Evolutionary conservation across 2,888 invertebrate genomes (phyloP).

Genomic region (Tortricodes alternella): DNA sequence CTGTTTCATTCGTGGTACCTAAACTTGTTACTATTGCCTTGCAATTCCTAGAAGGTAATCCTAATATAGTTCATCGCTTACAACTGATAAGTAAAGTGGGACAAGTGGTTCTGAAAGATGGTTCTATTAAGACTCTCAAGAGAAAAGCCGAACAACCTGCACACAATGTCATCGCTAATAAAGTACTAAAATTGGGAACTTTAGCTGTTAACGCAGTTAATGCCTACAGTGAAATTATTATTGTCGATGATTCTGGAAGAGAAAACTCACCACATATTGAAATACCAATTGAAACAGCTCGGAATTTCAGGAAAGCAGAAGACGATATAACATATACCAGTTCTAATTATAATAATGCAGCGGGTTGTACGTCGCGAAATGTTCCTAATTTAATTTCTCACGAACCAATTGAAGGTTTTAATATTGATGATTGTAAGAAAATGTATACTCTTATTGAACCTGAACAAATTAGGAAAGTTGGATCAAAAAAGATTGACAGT

Average conservation of each 20-base stretch:
- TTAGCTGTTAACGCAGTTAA: constrained; percentile 8
- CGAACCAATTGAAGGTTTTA: neutral
- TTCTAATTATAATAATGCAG: too few species aligned
- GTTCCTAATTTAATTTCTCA: neutral
- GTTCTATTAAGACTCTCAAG: neutral
- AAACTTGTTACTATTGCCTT: constrained; percentile 31
- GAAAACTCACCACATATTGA: neutral
- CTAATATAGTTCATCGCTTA: constrained; percentile 4
- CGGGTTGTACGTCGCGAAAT: too few species aligned
- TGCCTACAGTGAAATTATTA: neutral
- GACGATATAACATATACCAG: too few species aligned
- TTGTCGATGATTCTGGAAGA: neutral
- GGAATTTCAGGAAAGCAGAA: neutral
- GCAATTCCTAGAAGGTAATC: constrained; percentile 36
- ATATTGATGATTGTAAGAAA: neutral
- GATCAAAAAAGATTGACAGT: neutral
- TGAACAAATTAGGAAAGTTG: neutral
- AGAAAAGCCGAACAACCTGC: neutral
- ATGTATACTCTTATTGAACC: neutral
- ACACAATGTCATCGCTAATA: neutral
- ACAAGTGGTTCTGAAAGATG: neutral
- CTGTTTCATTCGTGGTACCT: constrained; percentile 12
- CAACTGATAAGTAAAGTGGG: neutral
- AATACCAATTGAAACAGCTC: neutral
- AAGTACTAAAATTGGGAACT: constrained; percentile 16